phyloP scores from a whole-genome alignment of 2,797 vertebrate genomes.

The Garrulus glandarius region DNA sequence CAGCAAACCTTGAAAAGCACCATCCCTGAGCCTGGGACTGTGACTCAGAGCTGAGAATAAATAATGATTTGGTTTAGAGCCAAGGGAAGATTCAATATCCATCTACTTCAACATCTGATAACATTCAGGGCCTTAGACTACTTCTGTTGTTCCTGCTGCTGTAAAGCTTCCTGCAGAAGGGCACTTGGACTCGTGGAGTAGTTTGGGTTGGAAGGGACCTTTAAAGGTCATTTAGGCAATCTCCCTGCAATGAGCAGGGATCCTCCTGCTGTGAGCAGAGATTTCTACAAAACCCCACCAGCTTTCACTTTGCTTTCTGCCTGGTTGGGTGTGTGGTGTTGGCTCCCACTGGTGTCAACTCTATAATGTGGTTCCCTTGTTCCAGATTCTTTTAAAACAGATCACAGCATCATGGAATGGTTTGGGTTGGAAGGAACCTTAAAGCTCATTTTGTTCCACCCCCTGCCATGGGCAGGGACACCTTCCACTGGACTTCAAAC shows the following conservation, averaged over 20 bases:
- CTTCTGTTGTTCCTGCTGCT: background rate
- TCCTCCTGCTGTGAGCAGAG: background rate
- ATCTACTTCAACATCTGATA: background rate
- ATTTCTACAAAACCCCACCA: background rate
- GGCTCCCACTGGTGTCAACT: background rate
- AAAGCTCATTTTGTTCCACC: background rate
- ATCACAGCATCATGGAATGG: background rate
- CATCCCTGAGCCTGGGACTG: background rate
- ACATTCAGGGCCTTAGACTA: background rate
- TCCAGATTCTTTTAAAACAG: background rate
- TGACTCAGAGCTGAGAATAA: background rate
- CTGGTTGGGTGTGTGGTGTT: background rate
- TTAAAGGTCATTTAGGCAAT: background rate
- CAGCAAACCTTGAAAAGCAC: background rate
- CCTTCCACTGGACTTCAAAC: background rate
- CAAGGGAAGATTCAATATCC: background rate
- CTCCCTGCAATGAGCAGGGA: background rate
- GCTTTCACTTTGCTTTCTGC: background rate
- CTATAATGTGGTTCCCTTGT: rapidly evolving
- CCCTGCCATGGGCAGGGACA: background rate
- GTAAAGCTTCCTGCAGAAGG: background rate
- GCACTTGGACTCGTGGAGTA: background rate
- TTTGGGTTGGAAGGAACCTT: background rate
- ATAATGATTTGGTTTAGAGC: background rate
- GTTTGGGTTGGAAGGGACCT: background rate